Evolutionary conservation across 2,888 invertebrate genomes (phyloP), one percentile per base, ranked within the genome.

Genomic region (Eubasilissa splendida): DNA sequence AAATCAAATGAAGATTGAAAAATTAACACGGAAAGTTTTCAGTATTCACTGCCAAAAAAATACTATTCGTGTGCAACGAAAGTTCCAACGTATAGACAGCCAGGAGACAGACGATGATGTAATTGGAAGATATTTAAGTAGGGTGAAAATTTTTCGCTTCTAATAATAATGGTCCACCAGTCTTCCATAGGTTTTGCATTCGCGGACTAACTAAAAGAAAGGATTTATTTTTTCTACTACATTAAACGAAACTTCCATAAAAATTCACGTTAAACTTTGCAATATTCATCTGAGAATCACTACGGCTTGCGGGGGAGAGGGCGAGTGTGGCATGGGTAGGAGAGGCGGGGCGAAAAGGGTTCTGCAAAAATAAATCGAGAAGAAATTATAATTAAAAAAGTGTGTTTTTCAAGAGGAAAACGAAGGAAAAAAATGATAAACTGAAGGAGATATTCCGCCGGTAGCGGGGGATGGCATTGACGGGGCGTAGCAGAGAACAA

Each of bases 381-480:
- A 81, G 83, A 83, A 83, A 83, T 83, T 83, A 83, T 83, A 83
- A 83, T 83, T 83, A 83, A 83, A 83, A 83, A 83, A 83, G 83
- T 83, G 83, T 83, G 83, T 83, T 83, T 83, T 83, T 83, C 75
- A 79, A 81, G 75, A 79, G 83, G 81, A 79, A 81, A 79, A 79
- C 71, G 76, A 79, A 79, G 76, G 73, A 77, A 58, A 83, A 83
- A 83, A 83, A 83, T 83, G 83, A 83, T 83, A 83, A 83, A 83
- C 83, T 79, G 81, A 78, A 81, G 83, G 76, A 79, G 83, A 81
- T 83, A 81, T 79, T 80, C 63, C 70, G 79, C 58, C 80, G 81
- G 80, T 80, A 58, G 82, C 79, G 76, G 74, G 71, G 58, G 71
- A 22, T 12, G 42, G 53, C 77, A 78, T 42, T 31, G 77, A 54